These are phyloP conservation scores for Morpho achilles DNA, from an alignment of 2,888 invertebrate genomes.

Conservation along the genomic window DNA sequence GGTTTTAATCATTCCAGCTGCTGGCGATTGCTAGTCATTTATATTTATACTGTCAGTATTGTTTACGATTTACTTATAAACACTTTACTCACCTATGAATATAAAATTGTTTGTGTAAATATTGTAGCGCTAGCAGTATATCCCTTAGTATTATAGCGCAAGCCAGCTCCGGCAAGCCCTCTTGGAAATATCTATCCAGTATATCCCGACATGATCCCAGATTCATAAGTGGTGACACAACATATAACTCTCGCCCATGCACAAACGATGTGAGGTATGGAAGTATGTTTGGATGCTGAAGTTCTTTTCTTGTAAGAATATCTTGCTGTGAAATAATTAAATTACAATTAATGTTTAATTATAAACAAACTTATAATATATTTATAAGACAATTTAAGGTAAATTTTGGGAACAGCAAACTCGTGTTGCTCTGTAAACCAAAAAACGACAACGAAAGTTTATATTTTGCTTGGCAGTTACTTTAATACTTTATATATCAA, in stretches of 20 bases:
- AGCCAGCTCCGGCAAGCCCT: constrained; percentile 90
- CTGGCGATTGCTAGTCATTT: no score
- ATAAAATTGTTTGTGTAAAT: constrained; percentile 90
- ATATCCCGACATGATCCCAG: constrained; percentile 91
- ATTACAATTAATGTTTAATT: no score
- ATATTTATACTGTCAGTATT: no score
- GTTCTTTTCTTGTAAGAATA: constrained; percentile 85
- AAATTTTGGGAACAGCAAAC: no score
- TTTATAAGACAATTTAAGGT: no score
- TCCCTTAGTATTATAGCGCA: constrained; percentile 89
- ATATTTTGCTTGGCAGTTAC: no score
- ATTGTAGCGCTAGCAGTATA: constrained; percentile 87
- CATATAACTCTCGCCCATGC: constrained; percentile 86
- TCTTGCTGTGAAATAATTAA: constrained; percentile 82
- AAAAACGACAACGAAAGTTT: no score
- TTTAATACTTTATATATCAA: no score
- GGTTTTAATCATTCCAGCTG: no score
- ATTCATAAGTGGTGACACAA: constrained; percentile 90
- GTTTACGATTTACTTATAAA: no score
- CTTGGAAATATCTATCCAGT: constrained; percentile 85
- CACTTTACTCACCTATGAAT: constrained; percentile 85
- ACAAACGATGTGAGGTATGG: constrained; percentile 88
- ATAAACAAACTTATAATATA: no score
- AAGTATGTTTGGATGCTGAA: constrained; percentile 89
- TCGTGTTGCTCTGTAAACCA: no score